phyloP scores from a whole-genome alignment of 2,888 invertebrate genomes.

The Galerucella nymphaeae region DNA sequence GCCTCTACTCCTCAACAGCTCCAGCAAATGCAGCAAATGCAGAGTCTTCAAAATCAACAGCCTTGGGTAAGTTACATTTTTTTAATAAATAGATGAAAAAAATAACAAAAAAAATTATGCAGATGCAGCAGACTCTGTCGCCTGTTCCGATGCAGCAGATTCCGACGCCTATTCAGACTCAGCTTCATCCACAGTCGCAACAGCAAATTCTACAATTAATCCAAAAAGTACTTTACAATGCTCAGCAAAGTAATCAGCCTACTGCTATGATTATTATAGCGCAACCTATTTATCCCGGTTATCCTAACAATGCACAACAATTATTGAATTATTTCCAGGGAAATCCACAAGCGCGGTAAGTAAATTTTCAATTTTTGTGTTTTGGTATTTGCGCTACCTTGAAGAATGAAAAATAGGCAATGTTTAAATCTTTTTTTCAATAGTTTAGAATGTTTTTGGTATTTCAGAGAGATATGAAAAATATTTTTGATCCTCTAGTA shows the following conservation, averaged over 20 bases:
- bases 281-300: conserved; percentile 58
- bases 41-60: conserved; percentile 39
- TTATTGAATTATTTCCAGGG: conserved; percentile 59
- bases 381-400: no score
- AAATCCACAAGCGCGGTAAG: conserved; percentile 58
- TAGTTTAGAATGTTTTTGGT: no score
- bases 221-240: conserved; percentile 46
- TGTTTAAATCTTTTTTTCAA: no score
- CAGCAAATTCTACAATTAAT: conserved; percentile 45
- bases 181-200: conserved; percentile 36
- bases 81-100: background rate
- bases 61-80: conserved; percentile 33
- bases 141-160: conserved; percentile 28
- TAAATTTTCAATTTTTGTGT: conserved; percentile 7
- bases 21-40: conserved; percentile 41
- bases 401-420: no score
- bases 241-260: conserved; percentile 52
- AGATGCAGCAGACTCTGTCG: conserved; percentile 23
- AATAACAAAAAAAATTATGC: background rate
- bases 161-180: conserved; percentile 19
- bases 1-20: conserved; percentile 46
- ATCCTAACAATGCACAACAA: conserved; percentile 53
- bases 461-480: no score
- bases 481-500: no score
- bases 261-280: conserved; percentile 62